Conservation (phyloP, 2,797 vertebrate genomes). For the Trematomus bernacchii region DNA sequence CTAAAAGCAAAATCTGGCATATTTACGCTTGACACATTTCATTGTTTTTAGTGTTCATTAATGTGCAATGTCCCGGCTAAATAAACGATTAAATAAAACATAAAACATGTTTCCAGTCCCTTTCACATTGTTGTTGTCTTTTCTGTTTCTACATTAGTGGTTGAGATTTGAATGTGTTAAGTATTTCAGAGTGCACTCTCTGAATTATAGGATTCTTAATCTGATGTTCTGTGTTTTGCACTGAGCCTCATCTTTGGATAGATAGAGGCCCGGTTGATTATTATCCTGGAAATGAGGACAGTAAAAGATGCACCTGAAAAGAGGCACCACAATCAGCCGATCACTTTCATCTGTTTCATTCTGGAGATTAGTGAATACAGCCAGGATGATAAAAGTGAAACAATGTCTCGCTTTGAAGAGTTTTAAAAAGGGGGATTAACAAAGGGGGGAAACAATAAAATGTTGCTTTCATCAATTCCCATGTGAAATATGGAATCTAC, state of each 20-base stretch:
- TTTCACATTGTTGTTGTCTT: too few relatives aligned
- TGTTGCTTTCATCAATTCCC: neutral
- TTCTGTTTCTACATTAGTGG: too few relatives aligned
- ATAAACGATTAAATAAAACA: too few relatives aligned
- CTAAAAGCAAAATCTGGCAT: too few relatives aligned
- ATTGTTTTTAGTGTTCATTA: too few relatives aligned
- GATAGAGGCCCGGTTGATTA: neutral
- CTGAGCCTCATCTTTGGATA: neutral
- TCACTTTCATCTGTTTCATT: neutral
- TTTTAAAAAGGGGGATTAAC: neutral
- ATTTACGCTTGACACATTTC: too few relatives aligned
- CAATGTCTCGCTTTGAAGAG: neutral
- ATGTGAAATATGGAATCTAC: constrained; percentile 20
- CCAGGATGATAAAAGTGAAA: neutral
- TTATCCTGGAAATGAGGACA: neutral
- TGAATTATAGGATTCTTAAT: too few relatives aligned
- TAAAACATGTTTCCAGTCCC: too few relatives aligned
- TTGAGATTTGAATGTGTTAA: too few relatives aligned
- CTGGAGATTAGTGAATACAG: neutral
- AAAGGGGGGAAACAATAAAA: neutral
- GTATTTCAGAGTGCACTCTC: too few relatives aligned
- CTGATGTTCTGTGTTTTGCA: neutral
- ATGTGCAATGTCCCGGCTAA: too few relatives aligned
- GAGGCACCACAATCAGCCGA: neutral
- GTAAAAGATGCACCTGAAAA: neutral